Conservation (phyloP, 1,140 invertebrate species). For the Orussus abietinus region DNA sequence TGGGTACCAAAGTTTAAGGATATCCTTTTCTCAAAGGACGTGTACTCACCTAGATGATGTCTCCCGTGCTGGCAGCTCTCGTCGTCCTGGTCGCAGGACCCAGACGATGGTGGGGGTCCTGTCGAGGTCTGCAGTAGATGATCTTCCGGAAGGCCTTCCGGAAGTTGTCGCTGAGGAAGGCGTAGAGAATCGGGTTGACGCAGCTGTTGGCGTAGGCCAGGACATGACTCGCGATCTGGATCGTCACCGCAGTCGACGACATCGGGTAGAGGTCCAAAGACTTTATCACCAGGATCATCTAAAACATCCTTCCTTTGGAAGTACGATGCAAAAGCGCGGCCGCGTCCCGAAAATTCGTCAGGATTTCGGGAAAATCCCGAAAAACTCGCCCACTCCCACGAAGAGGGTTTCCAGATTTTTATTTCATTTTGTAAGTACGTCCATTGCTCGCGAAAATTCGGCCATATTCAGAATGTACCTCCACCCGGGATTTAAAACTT, state of each 20-base stretch:
- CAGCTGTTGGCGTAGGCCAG: conserved; percentile 93
- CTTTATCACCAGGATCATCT: conserved; percentile 78
- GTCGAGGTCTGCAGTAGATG: conserved; percentile 48
- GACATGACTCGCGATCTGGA: conserved; percentile 84
- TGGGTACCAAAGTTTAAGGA: too few relatives aligned
- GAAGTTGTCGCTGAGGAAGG: conserved; percentile 85
- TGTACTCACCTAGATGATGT: conserved; percentile 47
- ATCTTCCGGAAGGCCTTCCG: conserved; percentile 77
- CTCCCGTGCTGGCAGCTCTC: conserved; percentile 41
- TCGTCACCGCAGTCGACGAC: conserved; percentile 61
- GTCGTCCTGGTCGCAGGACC: conserved; percentile 44
- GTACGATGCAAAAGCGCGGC: too few relatives aligned
- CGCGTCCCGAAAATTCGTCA: too few relatives aligned
- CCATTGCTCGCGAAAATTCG: too few relatives aligned
- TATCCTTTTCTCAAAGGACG: too few relatives aligned
- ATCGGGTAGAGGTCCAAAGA: conserved; percentile 68
- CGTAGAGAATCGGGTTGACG: conserved; percentile 94
- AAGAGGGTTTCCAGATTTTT: too few relatives aligned
- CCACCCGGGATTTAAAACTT: too few relatives aligned
- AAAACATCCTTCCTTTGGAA: too few relatives aligned
- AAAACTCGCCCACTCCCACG: too few relatives aligned
- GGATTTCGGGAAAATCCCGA: too few relatives aligned
- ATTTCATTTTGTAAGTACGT: too few relatives aligned
- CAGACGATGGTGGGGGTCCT: conserved; percentile 31
- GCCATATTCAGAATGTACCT: too few relatives aligned